Evolutionary conservation across 2,888 invertebrate species (phyloP), one percentile per base, ranked within the genome.

Genomic region (Penaeus monodon): DNA sequence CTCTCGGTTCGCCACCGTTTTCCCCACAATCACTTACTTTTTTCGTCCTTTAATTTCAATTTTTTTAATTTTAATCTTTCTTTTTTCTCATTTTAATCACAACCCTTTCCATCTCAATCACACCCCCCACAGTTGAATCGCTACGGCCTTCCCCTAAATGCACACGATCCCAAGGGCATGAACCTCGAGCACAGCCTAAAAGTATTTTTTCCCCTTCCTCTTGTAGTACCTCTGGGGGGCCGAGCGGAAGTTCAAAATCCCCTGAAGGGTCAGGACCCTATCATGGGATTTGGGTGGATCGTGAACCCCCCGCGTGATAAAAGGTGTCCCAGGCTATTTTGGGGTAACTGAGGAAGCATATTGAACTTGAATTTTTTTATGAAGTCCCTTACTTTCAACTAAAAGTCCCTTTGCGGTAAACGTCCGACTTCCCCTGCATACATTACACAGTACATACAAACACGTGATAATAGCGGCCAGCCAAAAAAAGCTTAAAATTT

Each of bases 281-380:
- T 91, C 3, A 92, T 92, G 88, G 93, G 93, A 90, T 93, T 93
- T 7, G 93, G 93, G 91, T 93, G 93, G 29, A 93, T 91, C 91
- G 93, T 91, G 93, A 93, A 78, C 93, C 93, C 20, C 93, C 93
- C 65, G 92, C 92, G 88, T 92, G 92, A 12, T 93, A 93, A 66
- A 93, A 90, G 14, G 92, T 91, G 90, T 93, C 93, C 93, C 93
- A 93, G 12, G 92, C 90, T 38, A 93, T 79, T 65, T 92, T 91
- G 0, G 93, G 93, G 89, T 91, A 93, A 64, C 91, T 91, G 74
- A 66, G 33, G 10, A 24, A 57, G 63, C 24, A 79, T 57, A 79
- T 22, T 24, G 38, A 33, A 29, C 0, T 14, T 17, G 29, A 38
- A 57, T 49, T 78, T 2, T 7, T 73, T 20, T 44, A 44, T 44